Conservation (phyloP, 2,888 invertebrate genomes). For the Drosophila affinis region DNA sequence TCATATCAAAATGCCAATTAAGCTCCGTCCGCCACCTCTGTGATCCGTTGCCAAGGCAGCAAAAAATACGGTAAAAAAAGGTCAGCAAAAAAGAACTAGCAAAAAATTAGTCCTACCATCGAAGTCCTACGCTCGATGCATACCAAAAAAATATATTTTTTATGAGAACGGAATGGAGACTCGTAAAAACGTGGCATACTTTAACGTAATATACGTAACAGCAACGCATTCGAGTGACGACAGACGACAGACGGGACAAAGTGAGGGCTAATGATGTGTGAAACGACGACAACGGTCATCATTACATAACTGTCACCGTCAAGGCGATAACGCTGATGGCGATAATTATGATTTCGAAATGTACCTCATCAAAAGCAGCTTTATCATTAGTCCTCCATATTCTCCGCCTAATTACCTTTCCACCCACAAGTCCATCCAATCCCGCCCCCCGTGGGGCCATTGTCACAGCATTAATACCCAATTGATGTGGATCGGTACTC, state of each 20-base stretch:
- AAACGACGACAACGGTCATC: constrained; percentile 63
- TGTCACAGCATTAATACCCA: constrained; percentile 34
- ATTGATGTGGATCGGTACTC: constrained; percentile 52
- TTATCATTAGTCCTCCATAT: constrained; percentile 8
- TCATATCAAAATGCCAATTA: constrained; percentile 77
- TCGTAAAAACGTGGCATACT: constrained; percentile 29
- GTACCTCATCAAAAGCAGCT: constrained; percentile 39
- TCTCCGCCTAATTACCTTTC: constrained; percentile 35
- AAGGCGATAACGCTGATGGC: constrained; percentile 43
- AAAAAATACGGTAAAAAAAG: constrained; percentile 16
- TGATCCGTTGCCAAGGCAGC: constrained; percentile 38
- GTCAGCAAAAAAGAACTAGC: constrained; percentile 14
- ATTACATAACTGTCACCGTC: constrained; percentile 36
- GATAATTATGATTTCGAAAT: constrained; percentile 52
- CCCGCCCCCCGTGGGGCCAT: constrained; percentile 19
- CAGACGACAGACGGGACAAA: constrained; percentile 1
- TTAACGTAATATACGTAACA: constrained; percentile 54
- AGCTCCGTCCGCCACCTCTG: constrained; percentile 56
- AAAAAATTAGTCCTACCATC: constrained; percentile 18
- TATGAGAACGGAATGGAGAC: background rate
- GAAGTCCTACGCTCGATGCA: constrained; percentile 51
- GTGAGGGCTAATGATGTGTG: constrained; percentile 69
- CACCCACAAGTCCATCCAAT: background rate
- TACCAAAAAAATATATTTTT: constrained; percentile 46
- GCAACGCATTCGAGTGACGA: constrained; percentile 32